A percentile compares a stretch with the other conserved stretches of the same genome.
Evolutionary conservation across 2,888 invertebrate genomes (phyloP).

Genomic region (Drosophila cracens): DNA sequence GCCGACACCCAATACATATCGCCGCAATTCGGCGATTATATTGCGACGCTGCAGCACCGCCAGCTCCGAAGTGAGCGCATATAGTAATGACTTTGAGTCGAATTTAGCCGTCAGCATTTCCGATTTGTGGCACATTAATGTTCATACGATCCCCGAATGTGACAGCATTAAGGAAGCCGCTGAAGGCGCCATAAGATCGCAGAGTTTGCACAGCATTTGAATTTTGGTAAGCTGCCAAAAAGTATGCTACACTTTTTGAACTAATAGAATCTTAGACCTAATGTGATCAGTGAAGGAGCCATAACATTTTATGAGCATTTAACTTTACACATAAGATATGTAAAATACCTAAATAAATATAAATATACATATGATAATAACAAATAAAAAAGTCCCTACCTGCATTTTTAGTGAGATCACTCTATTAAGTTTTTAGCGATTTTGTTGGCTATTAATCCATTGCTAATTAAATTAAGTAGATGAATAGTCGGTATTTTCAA

Average conservation of each 20-base stretch:
- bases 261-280: neutral
- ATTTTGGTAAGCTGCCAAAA: constrained; percentile 26
- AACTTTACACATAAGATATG: neutral
- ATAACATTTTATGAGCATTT: constrained; percentile 8
- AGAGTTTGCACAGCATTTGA: constrained; percentile 60
- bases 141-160: constrained; percentile 59
- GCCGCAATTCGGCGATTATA: constrained; percentile 75
- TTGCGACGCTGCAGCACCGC: constrained; percentile 74
- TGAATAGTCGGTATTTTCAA: constrained; percentile 17
- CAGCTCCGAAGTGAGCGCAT: constrained; percentile 66
- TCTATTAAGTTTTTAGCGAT: neutral
- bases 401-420: constrained; percentile 21
- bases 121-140: constrained; percentile 79
- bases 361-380: constrained; percentile 18
- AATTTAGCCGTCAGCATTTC: constrained; percentile 77
- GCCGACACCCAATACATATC: constrained; percentile 80
- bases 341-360: neutral
- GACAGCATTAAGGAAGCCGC: constrained; percentile 35
- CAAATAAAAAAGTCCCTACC: constrained; percentile 6
- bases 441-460: constrained; percentile 30
- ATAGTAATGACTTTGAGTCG: constrained; percentile 60
- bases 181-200: constrained; percentile 31
- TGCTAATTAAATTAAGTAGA: constrained; percentile 57
- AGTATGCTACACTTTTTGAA: constrained; percentile 42
- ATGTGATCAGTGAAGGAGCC: constrained; percentile 17